These are phyloP conservation scores for Rhodeus uyekii DNA, from an alignment of 2,797 vertebrate genomes.

Conservation along the genomic window DNA sequence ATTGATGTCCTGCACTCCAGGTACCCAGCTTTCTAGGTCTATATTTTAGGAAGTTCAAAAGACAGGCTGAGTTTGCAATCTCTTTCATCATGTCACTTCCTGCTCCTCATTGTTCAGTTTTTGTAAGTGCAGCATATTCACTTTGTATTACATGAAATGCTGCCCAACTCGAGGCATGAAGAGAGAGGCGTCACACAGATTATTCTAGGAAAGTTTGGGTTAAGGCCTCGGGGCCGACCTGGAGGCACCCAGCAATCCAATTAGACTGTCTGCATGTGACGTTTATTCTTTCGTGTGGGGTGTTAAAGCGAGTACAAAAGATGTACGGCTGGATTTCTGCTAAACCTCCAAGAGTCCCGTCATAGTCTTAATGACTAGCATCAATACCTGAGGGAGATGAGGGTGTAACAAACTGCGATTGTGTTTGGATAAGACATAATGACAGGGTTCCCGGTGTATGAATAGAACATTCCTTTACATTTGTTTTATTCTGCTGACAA, in stretches of 20 bases:
- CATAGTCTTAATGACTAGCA: constrained; percentile 33
- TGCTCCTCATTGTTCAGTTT: constrained; percentile 7
- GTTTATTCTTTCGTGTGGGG: neutral
- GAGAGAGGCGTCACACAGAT: neutral
- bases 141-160: constrained; percentile 16
- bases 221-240: constrained; percentile 12
- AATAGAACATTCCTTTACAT: constrained; percentile 19
- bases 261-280: constrained; percentile 29
- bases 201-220: constrained; percentile 35
- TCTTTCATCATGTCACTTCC: constrained; percentile 20
- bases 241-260: constrained; percentile 35
- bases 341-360: neutral
- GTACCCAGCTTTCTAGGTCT: neutral
- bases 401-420: neutral
- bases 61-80: constrained; percentile 24
- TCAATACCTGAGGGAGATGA: constrained; percentile 15
- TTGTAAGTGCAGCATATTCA: constrained; percentile 27
- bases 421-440: constrained; percentile 32
- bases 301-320: constrained; percentile 13
- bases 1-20: constrained; percentile 10
- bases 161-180: constrained; percentile 7
- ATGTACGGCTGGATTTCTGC: constrained; percentile 8
- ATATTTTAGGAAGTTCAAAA: constrained; percentile 14
- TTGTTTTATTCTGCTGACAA: constrained; percentile 12
- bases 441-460: neutral